Evolutionary conservation across 2,113 vertebrate species (phyloP).

Genomic region (Cololabis saira): DNA sequence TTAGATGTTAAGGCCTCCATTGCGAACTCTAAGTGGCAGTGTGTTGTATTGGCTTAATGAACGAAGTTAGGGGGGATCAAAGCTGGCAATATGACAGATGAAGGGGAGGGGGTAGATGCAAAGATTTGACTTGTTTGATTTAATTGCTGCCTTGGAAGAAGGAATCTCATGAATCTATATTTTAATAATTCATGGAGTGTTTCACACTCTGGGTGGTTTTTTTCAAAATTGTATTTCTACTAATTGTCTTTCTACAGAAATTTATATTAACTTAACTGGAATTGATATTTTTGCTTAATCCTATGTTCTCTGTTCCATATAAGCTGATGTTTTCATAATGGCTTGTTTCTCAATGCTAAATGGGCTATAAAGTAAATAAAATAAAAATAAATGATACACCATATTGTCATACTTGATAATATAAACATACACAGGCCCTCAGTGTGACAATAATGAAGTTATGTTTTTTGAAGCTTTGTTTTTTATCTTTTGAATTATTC

Average conservation of each 20-base stretch:
- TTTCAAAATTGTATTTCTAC: conserved; percentile 8
- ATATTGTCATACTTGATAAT: too few relatives aligned
- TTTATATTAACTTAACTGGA: conserved; percentile 12
- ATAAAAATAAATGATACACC: background rate
- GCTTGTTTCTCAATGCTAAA: background rate
- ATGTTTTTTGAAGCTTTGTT: too few relatives aligned
- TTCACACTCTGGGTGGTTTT: conserved; percentile 26
- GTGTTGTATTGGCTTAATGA: conserved; percentile 77
- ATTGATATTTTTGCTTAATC: conserved; percentile 12
- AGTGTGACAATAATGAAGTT: background rate
- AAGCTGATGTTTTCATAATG: background rate
- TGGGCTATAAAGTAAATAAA: background rate
- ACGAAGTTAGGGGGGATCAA: conserved; percentile 73
- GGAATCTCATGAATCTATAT: conserved; percentile 52
- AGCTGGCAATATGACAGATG: conserved; percentile 70
- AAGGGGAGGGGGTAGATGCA: conserved; percentile 46
- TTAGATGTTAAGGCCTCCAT: conserved; percentile 72
- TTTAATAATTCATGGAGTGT: conserved; percentile 55
- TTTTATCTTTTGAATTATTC: too few relatives aligned
- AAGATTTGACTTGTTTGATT: conserved; percentile 67
- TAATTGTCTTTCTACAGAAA: conserved; percentile 13
- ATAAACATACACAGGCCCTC: too few relatives aligned
- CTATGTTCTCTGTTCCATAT: background rate
- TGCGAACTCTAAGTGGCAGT: conserved; percentile 73
- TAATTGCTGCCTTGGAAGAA: conserved; percentile 68